Evolutionary conservation across 2,888 invertebrate genomes (phyloP).

Genomic region (Epirrita christyi): DNA sequence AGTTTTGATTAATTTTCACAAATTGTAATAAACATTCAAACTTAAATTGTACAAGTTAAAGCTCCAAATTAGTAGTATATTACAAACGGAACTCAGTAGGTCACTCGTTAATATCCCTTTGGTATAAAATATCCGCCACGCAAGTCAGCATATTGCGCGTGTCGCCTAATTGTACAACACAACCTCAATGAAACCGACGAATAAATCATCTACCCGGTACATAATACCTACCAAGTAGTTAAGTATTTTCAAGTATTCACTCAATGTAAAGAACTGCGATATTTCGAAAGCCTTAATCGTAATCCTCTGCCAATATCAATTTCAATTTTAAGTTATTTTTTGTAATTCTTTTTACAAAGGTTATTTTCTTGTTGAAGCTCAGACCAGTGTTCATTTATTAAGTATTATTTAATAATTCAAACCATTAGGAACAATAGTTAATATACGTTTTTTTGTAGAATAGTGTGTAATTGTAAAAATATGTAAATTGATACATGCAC

Average conservation of each 20-base stretch:
- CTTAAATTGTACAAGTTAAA: conserved; percentile 49
- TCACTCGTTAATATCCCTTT: conserved; percentile 63
- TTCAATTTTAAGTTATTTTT: too few species aligned
- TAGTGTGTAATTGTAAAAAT: conserved; percentile 60
- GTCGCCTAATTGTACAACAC: conserved; percentile 78
- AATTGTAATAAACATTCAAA: conserved; percentile 42
- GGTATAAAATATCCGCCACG: conserved; percentile 67
- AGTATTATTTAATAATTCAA: too few species aligned
- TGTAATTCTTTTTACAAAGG: too few species aligned
- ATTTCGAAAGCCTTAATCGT: too few species aligned
- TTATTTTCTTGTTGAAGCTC: too few species aligned
- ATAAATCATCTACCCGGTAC: conserved; percentile 72
- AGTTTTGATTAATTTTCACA: conserved; percentile 30
- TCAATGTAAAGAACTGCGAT: too few species aligned
- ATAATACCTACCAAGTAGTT: conserved; percentile 27
- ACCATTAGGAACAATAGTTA: too few species aligned
- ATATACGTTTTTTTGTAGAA: neutral
- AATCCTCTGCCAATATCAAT: too few species aligned
- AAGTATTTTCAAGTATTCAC: too few species aligned
- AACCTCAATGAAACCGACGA: conserved; percentile 75
- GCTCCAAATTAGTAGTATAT: conserved; percentile 71
- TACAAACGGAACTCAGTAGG: conserved; percentile 63
- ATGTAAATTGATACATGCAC: conserved; percentile 67
- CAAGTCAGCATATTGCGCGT: conserved; percentile 53
- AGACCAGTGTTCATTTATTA: too few species aligned